phyloP scores from a whole-genome alignment of 1,140 invertebrate genomes.

The Lanistes nyassanus region DNA sequence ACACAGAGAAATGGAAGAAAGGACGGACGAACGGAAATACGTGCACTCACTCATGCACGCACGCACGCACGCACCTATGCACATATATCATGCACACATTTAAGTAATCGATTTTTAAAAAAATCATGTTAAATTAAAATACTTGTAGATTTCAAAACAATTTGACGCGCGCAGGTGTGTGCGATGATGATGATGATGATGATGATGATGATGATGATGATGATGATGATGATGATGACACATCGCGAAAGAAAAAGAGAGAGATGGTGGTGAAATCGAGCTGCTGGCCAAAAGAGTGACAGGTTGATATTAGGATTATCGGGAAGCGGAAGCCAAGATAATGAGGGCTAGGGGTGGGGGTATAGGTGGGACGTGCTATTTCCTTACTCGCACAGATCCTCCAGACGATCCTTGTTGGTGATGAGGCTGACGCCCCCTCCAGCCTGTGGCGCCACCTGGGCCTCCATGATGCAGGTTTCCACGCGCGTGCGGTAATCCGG shows the following conservation, averaged over 20 bases:
- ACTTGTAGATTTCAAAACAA: too few relatives aligned
- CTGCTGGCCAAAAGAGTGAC: too few relatives aligned
- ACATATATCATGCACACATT: too few relatives aligned
- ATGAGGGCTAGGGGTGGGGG: neutral
- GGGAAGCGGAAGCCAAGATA: too few relatives aligned
- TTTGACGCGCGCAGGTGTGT: too few relatives aligned
- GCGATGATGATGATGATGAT: neutral
- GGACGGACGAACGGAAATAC: neutral
- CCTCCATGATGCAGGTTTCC: conserved; percentile 37
- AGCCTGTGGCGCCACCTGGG: conserved; percentile 32
- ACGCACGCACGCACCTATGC: too few relatives aligned
- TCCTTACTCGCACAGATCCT: conserved; percentile 30
- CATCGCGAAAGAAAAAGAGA: conserved; percentile 9
- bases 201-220: neutral
- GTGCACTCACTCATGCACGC: too few relatives aligned
- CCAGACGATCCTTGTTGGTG: conserved; percentile 24
- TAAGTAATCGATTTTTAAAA: too few relatives aligned
- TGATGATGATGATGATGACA: too few relatives aligned
- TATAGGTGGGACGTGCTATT: neutral
- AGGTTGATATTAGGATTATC: too few relatives aligned
- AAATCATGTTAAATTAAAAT: too few relatives aligned
- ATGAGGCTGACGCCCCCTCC: conserved; percentile 26
- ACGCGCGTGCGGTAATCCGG: conserved; percentile 26
- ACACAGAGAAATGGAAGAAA: neutral
- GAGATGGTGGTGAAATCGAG: too few relatives aligned